These are phyloP conservation scores for Neoniphon sammara DNA, from an alignment of 2,797 vertebrate genomes.

Conservation along the genomic window DNA sequence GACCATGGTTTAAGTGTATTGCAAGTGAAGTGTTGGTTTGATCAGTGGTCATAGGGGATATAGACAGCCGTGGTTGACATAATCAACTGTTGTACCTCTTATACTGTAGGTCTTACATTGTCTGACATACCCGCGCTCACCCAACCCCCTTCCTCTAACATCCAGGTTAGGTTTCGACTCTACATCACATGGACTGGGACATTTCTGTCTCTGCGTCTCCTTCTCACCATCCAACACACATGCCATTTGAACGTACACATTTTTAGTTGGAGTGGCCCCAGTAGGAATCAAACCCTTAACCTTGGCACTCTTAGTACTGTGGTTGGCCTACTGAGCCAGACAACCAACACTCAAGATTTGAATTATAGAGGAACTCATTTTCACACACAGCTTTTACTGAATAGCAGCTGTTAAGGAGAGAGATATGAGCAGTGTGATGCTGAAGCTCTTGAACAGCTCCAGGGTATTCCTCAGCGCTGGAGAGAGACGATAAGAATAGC, in stretches of 20 bases:
- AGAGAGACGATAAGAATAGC: conserved; percentile 65
- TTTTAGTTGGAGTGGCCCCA: neutral
- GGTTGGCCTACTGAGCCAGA: neutral
- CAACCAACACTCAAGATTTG: conserved; percentile 1
- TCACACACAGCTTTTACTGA: conserved; percentile 15
- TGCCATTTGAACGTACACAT: neutral
- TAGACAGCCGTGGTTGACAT: neutral
- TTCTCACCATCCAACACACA: neutral
- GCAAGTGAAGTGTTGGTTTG: neutral
- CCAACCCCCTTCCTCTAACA: too few species aligned
- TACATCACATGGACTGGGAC: neutral
- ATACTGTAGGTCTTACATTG: too few species aligned
- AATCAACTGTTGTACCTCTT: too few species aligned
- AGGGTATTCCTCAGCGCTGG: conserved; percentile 52
- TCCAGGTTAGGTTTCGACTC: neutral
- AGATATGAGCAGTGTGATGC: conserved; percentile 51
- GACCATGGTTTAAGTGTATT: conserved; percentile 8
- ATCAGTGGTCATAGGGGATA: neutral
- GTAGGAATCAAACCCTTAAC: neutral
- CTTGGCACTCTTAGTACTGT: neutral
- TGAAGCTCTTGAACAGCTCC: conserved; percentile 55
- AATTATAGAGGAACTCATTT: conserved; percentile 7
- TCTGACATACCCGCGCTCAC: too few species aligned
- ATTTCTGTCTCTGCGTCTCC: neutral
- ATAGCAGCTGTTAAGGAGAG: conserved; percentile 50